Percentiles rank a stretch among this genome's conserved stretches.
These are phyloP conservation scores for Terebella lapidaria DNA, from an alignment of 2,888 invertebrate species.

Conservation along the genomic window DNA sequence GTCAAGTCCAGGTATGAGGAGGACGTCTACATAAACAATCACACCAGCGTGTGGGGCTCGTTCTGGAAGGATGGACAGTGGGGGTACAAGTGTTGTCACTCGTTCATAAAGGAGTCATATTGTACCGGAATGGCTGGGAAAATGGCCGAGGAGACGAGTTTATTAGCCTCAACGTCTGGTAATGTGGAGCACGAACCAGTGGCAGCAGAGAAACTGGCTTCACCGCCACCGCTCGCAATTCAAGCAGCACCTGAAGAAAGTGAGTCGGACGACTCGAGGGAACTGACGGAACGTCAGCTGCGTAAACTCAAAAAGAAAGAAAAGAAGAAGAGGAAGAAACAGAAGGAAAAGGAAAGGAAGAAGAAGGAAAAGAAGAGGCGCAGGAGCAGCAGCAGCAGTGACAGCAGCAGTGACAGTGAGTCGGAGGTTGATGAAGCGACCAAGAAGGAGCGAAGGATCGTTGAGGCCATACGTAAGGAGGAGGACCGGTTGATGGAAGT, in stretches of 20 bases:
- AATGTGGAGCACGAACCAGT: no score
- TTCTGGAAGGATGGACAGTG: slow-evolving; percentile 88
- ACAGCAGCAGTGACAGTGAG: background rate
- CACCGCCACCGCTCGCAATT: no score
- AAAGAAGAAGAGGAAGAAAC: slow-evolving; percentile 26
- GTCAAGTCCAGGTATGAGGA: slow-evolving; percentile 88
- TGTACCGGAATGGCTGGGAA: slow-evolving; percentile 58
- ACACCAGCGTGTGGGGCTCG: slow-evolving; percentile 92
- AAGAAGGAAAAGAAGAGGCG: slow-evolving; percentile 27
- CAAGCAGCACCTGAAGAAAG: background rate
- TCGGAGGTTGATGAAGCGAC: slow-evolving; percentile 2
- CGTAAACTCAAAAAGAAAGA: background rate
- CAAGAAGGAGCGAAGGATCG: background rate
- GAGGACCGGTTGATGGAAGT: slow-evolving; percentile 56
- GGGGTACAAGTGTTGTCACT: slow-evolving; percentile 96
- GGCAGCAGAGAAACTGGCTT: no score
- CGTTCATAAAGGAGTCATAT: slow-evolving; percentile 63
- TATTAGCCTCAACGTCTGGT: background rate
- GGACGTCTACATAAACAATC: slow-evolving; percentile 86
- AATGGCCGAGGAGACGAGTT: slow-evolving; percentile 4
- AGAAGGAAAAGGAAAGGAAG: slow-evolving; percentile 35
- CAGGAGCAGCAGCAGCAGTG: slow-evolving; percentile 4
- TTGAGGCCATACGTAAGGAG: slow-evolving; percentile 39
- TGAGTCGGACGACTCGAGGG: background rate
- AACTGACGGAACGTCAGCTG: background rate